Evolutionary conservation across 2,113 vertebrate genomes (phyloP).

Genomic region (Piliocolobus tephrosceles): DNA sequence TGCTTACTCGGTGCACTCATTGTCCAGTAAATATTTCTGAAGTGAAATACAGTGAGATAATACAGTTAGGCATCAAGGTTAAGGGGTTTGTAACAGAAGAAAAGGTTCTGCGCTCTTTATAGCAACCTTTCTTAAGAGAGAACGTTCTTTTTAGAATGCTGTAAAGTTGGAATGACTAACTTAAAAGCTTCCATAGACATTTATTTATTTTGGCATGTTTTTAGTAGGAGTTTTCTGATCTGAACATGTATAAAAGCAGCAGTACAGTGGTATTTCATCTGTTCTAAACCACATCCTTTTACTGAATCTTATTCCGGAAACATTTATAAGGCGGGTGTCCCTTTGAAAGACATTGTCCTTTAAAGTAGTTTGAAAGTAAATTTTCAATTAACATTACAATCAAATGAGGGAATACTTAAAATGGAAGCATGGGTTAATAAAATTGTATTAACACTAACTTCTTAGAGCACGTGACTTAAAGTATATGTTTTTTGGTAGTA

Average conservation of each 20-base stretch:
- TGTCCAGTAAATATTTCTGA: conserved; percentile 30
- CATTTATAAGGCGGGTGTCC: conserved; percentile 14
- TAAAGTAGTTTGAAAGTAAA: conserved; percentile 39
- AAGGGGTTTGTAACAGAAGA: conserved; percentile 19
- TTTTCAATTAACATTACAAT: conserved; percentile 27
- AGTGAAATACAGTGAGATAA: conserved; percentile 17
- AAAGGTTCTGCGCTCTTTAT: background rate
- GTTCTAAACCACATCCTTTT: conserved; percentile 43
- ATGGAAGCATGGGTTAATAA: background rate
- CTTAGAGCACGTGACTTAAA: background rate
- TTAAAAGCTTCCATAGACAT: background rate
- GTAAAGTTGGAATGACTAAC: background rate
- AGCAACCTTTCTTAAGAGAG: background rate
- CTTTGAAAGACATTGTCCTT: conserved; percentile 46
- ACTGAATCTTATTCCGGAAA: conserved; percentile 23
- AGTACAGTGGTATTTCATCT: conserved; percentile 22
- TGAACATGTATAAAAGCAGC: background rate
- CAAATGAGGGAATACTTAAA: conserved; percentile 33
- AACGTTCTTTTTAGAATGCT: background rate
- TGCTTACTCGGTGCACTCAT: background rate
- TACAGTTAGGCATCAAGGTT: background rate
- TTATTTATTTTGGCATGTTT: conserved; percentile 14
- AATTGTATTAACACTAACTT: background rate
- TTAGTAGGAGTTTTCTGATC: conserved; percentile 29
- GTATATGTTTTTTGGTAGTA: background rate